Evolutionary conservation across 2,888 invertebrate genomes (phyloP), one percentile per base, ranked within the genome.

Genomic region (Micropterix aruncella): DNA sequence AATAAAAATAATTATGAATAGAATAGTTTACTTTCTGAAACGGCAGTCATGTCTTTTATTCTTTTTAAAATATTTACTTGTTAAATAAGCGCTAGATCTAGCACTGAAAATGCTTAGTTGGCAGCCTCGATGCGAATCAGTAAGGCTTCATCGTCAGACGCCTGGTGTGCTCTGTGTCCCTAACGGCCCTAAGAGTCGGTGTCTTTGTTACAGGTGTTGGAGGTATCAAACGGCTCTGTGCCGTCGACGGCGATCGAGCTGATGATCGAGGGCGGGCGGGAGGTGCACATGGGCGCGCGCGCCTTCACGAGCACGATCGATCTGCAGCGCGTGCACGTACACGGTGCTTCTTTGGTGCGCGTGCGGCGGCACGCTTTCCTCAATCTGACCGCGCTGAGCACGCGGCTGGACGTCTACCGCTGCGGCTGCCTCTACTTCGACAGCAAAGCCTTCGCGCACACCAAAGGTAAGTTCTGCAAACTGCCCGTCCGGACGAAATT

Each of bases 341-440:
- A 69, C 39, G 69, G 68, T 38, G 66, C 72, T 38, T 65, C 65
- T 50, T 62, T 64, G 19, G 58, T 82, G 36, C 61, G 74, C 36
- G 66, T 83, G 48, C 71, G 71, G 52, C 67, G 68, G 45, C 70
- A 71, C 52, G 72, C 82, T 5, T 81, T 82, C 51, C 66, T 73
- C 54, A 73, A 75, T 54, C 60, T 79, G 43, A 74, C 70, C 53
- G 70, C 76, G 3, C 65, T 75, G 48, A 75, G 72, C 60, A 70
- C 78, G 37, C 66, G 73, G 46, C 62, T 81, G 46, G 74, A 80
- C 53, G 70, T 82, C 41, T 63, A 72, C 47, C 66, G 74, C 53
- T 79, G 79, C 60, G 70, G 73, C 52, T 60, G 66, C 43, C 65
- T 82, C 40, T 62, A 72, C 14, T 65, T 83, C 45, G 80, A 80